Evolutionary conservation across 2,113 vertebrate genomes (phyloP).

Genomic region (Saimiri boliviensis): DNA sequence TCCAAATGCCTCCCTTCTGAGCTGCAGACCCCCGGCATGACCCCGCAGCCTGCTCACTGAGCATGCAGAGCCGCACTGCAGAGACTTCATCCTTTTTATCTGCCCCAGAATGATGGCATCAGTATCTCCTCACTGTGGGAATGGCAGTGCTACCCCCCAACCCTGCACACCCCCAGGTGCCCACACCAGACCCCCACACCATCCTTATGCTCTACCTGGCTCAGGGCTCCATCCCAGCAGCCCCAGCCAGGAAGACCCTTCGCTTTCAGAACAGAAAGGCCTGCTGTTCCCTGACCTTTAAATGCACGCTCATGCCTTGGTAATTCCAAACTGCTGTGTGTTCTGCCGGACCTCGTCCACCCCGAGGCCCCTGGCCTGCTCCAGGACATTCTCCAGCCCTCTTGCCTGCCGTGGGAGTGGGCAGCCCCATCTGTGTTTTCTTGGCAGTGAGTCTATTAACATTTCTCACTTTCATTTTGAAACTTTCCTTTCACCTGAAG

Average conservation of each 20-base stretch:
- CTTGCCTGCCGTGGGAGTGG: neutral
- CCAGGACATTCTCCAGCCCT: neutral
- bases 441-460: fast-evolving
- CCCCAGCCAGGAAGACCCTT: neutral
- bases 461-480: too few species aligned
- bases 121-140: fast-evolving
- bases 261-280: too few species aligned
- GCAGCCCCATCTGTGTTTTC: neutral
- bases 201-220: neutral
- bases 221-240: neutral
- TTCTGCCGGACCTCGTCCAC: too few species aligned
- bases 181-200: neutral
- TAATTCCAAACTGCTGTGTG: neutral
- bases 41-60: too few species aligned
- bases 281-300: neutral
- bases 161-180: neutral
- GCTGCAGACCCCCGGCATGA: too few species aligned
- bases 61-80: neutral
- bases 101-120: too few species aligned
- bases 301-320: fast-evolving
- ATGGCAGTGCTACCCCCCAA: neutral
- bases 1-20: neutral
- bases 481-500: too few species aligned
- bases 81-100: neutral
- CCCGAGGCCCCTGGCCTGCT: neutral